These are phyloP conservation scores for Orchesellides sinensis DNA, from an alignment of 2,888 invertebrate genomes.

Conservation along the genomic window DNA sequence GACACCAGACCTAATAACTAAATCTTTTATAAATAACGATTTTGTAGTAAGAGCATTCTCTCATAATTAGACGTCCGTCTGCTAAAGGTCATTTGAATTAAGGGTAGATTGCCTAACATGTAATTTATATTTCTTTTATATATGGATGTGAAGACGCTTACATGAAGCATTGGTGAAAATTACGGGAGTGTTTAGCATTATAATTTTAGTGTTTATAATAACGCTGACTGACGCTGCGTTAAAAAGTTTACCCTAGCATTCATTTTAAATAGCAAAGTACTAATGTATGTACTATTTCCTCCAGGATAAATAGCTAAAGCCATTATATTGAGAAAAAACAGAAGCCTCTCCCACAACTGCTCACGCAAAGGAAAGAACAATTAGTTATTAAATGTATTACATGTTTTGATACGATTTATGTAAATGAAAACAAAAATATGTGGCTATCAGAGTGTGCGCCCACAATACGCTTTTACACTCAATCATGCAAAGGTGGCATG, in stretches of 20 bases:
- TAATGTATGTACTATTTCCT: neutral
- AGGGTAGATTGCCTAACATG: too few species aligned
- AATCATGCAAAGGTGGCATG: neutral
- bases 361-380: slow-evolving; percentile 7
- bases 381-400: slow-evolving; percentile 8
- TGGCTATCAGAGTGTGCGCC: neutral
- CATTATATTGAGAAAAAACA: neutral
- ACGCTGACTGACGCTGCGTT: neutral
- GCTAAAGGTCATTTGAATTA: too few species aligned
- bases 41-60: too few species aligned
- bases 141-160: too few species aligned
- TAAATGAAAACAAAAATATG: neutral
- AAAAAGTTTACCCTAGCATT: neutral
- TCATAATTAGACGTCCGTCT: too few species aligned
- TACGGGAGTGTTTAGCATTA: neutral
- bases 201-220: neutral
- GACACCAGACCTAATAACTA: too few species aligned
- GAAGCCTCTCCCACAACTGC: neutral
- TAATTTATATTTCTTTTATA: too few species aligned
- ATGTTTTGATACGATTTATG: neutral
- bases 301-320: neutral
- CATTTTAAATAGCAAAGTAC: too few species aligned
- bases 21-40: too few species aligned
- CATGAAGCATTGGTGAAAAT: too few species aligned
- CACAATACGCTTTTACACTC: too few species aligned